These are phyloP conservation scores for Agrotis puta DNA, from an alignment of 2,888 invertebrate species.

Conservation along the genomic window DNA sequence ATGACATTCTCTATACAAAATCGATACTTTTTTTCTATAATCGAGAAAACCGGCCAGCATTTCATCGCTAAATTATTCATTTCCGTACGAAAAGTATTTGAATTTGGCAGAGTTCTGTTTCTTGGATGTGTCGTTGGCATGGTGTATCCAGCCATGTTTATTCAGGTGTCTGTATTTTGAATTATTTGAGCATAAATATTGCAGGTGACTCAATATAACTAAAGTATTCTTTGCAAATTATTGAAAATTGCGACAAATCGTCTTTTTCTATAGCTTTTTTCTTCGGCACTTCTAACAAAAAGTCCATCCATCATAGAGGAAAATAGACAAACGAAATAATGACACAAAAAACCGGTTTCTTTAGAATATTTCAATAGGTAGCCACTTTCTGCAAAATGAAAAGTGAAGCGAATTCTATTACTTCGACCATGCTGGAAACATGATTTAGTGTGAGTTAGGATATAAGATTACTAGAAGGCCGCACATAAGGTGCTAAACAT, in stretches of 20 bases:
- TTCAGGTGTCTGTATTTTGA: conserved; percentile 58
- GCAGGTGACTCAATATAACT: conserved; percentile 44
- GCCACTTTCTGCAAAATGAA: conserved; percentile 30
- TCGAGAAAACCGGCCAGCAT: neutral
- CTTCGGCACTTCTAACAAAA: conserved; percentile 4
- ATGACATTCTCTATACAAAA: conserved; percentile 10
- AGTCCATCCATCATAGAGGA: neutral
- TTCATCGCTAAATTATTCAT: neutral
- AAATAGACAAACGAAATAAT: conserved; percentile 9
- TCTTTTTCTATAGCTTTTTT: conserved; percentile 10
- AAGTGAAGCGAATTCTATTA: conserved; percentile 12
- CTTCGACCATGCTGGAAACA: neutral
- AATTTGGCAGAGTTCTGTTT: conserved; percentile 32
- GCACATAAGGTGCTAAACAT: conserved; percentile 3
- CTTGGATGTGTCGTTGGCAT: conserved; percentile 11
- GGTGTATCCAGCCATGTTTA: conserved; percentile 51
- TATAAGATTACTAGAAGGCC: conserved; percentile 9
- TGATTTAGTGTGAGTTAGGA: neutral
- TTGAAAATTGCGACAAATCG: conserved; percentile 17
- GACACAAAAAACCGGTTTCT: conserved; percentile 22
- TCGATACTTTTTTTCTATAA: neutral
- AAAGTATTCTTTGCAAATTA: conserved; percentile 13
- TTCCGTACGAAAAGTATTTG: conserved; percentile 38
- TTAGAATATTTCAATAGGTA: conserved; percentile 19
- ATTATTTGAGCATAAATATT: conserved; percentile 60